Evolutionary conservation across 1,140 invertebrate genomes (phyloP), one percentile per base, ranked within the genome.

Genomic region (Polypedilum vanderplanki): DNA sequence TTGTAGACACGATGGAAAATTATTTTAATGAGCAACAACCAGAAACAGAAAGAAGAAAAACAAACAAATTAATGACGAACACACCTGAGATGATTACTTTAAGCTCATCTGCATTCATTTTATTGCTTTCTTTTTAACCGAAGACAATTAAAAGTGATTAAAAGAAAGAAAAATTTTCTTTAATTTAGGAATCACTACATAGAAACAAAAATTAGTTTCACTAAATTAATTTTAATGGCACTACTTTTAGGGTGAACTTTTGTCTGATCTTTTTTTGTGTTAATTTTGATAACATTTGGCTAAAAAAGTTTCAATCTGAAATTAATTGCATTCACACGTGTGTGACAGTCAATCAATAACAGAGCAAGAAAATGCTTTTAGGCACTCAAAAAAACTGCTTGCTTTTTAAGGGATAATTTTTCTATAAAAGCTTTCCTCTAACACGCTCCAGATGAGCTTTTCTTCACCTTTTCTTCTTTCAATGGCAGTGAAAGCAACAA

Each of bases 211-310:
- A 70, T 70, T 70, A 70, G 65, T 70, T 70, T 17, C 65, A 70
- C 65, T 70, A 70, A 70, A 70, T 70, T 70, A 70, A 70, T 70
- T 70, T 70, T 70, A 57, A 57, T 57, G 46, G 15, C 46, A 57
- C n/a, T 15, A 12, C 46, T 57, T 33, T 33, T n/a, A 46, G 41
- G 9, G 46, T 57, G 46, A 57, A 8, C 46, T 12, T 15, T 12
- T n/a, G n/a, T 57, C 12, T 57, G 46, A 57, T 57, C 46, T 57
- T 57, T 57, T 46, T 46, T 15, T 33, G 24, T 33, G 24, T 12
- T n/a, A 57, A 57, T 57, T 57, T n/a, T 57, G 46, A 3, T 12
- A 57, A 57, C 46, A 3, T 12, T 57, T 57, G 46, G 9, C 15
- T 46, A 12, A 9, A 46, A 46, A 46, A 46, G 2, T 33, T 33